phyloP scores from a whole-genome alignment of 2,797 vertebrate species.

The Microhierax caerulescens region DNA sequence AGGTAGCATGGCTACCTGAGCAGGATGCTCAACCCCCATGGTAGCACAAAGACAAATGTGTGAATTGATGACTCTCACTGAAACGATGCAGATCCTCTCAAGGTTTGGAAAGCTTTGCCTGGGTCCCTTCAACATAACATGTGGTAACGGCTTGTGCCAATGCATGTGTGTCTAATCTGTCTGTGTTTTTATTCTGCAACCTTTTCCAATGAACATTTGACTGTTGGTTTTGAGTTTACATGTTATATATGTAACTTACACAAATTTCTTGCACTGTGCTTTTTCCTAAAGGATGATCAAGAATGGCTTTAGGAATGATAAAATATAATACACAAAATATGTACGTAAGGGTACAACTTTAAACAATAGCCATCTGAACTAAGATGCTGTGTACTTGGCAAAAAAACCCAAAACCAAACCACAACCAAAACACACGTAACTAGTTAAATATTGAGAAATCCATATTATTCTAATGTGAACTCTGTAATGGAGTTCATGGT shows the following conservation, averaged over 20 bases:
- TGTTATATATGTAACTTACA: neutral
- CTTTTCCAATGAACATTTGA: neutral
- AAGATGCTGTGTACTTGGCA: neutral
- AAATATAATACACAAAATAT: neutral
- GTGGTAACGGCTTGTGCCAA: neutral
- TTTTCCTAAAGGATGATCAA: neutral
- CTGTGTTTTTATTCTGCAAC: neutral
- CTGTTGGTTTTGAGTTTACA: neutral
- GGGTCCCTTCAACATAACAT: neutral
- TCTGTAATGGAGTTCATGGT: neutral
- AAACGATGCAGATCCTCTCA: neutral
- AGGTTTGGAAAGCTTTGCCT: neutral
- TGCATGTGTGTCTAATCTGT: neutral
- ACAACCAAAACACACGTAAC: too few relatives aligned
- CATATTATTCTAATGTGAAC: neutral
- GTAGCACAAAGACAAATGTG: rapidly evolving
- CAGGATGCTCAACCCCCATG: rapidly evolving
- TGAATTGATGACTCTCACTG: rapidly evolving
- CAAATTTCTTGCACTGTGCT: neutral
- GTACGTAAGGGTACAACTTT: neutral
- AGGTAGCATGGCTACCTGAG: neutral
- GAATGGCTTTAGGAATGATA: neutral
- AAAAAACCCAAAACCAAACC: neutral
- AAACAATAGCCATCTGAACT: neutral
- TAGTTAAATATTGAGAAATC: neutral